These are phyloP conservation scores for Thyatira batis DNA, from an alignment of 2,888 invertebrate species.

Conservation along the genomic window DNA sequence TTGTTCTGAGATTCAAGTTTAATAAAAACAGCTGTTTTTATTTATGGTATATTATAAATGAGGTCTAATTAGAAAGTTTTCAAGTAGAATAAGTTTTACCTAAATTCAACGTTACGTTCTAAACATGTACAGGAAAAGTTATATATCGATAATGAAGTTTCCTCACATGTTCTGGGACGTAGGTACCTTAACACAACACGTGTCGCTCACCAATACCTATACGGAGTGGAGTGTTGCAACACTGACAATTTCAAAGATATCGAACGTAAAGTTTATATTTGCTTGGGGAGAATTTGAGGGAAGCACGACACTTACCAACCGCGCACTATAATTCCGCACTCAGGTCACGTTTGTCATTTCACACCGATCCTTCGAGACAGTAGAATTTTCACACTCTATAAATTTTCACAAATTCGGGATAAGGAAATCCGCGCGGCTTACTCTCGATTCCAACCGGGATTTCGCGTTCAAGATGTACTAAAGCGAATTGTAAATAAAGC, in stretches of 20 bases:
- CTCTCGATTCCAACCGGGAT: conserved; percentile 38
- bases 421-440: conserved; percentile 55
- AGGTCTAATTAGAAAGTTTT: too few relatives aligned
- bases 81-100: too few relatives aligned
- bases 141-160: not conserved
- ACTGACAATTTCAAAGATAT: not conserved
- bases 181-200: not conserved
- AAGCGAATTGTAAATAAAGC: conserved; percentile 2
- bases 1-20: not conserved
- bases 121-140: not conserved
- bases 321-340: conserved; percentile 21
- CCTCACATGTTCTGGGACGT: not conserved
- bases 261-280: conserved; percentile 16
- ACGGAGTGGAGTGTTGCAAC: not conserved
- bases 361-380: conserved; percentile 57
- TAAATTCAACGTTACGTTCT: too few relatives aligned
- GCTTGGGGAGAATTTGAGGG: conserved; percentile 9
- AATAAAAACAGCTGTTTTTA: too few relatives aligned
- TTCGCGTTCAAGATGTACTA: conserved; percentile 7
- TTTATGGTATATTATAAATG: too few relatives aligned
- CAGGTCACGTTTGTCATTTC: conserved; percentile 73
- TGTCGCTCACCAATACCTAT: not conserved
- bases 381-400: conserved; percentile 73
- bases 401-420: conserved; percentile 59
- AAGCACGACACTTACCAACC: not conserved